Percentiles rank a stretch among this genome's conserved stretches.
phyloP scores from a whole-genome alignment of 2,888 invertebrate genomes.

The Parthenolecanium corni region DNA sequence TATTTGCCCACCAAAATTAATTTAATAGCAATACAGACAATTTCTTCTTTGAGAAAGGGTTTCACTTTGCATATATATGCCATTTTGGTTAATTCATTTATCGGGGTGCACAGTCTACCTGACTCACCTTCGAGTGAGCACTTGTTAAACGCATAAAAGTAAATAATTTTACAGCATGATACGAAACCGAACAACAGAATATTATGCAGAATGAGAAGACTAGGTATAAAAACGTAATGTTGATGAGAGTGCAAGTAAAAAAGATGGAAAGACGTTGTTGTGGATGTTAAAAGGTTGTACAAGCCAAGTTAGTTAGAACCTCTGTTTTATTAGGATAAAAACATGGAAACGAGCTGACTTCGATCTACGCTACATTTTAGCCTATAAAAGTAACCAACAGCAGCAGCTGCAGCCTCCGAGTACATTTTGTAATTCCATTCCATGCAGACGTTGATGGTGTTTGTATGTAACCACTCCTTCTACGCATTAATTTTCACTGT shows the following conservation, averaged over 20 bases:
- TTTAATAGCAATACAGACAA: too few species aligned
- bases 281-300: constrained; percentile 23
- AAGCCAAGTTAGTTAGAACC: constrained; percentile 18
- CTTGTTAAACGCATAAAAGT: constrained; percentile 20
- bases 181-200: constrained; percentile 10
- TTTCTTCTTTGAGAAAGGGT: background rate
- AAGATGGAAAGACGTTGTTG: constrained; percentile 22
- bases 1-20: too few species aligned
- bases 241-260: constrained; percentile 22
- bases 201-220: constrained; percentile 11
- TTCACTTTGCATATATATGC: constrained; percentile 18
- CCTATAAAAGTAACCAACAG: background rate
- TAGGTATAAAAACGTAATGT: constrained; percentile 13
- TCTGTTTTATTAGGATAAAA: constrained; percentile 19
- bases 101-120: constrained; percentile 6
- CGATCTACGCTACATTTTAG: constrained; percentile 2
- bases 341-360: constrained; percentile 15
- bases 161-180: constrained; percentile 17
- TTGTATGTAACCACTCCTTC: constrained; percentile 3
- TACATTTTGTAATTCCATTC: constrained; percentile 19
- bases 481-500: constrained; percentile 16
- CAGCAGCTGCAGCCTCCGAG: background rate
- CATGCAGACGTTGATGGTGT: constrained; percentile 3
- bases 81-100: constrained; percentile 15
- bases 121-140: constrained; percentile 19